Percentiles rank a stretch among this genome's conserved stretches.
Conservation (phyloP, 2,113 vertebrate species). For the Psammodynastes pulverulentus region DNA sequence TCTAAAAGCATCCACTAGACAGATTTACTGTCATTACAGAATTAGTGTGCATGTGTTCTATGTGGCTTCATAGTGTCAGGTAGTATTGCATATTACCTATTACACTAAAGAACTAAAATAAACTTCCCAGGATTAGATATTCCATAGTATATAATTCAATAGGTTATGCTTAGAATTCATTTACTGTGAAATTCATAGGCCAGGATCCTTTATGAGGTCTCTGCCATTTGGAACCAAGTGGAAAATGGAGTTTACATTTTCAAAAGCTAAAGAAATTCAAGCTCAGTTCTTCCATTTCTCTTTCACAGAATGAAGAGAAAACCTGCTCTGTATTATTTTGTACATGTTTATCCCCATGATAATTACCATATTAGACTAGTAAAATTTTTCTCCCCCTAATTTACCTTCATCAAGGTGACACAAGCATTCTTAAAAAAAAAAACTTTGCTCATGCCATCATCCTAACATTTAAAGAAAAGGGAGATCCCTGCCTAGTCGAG, state of each 20-base stretch:
- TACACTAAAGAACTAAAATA: slow-evolving; percentile 28
- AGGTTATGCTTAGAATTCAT: background rate
- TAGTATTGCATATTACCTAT: slow-evolving; percentile 34
- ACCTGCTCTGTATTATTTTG: background rate
- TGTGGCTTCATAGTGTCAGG: slow-evolving; percentile 20
- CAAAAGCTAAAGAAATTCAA: slow-evolving; percentile 46
- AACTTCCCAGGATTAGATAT: slow-evolving; percentile 3
- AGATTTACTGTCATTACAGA: background rate
- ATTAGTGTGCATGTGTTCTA: background rate
- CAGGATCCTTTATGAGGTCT: background rate
- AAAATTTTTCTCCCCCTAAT: background rate
- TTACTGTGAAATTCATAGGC: background rate
- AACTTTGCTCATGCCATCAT: background rate
- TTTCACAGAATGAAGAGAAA: background rate
- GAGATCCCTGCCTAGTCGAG: too few species aligned
- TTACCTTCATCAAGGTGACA: background rate
- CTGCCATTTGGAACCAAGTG: slow-evolving; percentile 36
- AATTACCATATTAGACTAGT: background rate
- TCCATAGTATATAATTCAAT: background rate
- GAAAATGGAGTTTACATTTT: slow-evolving; percentile 46
- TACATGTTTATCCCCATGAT: too few species aligned
- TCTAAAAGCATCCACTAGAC: background rate
- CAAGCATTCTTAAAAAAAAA: background rate
- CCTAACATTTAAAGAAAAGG: background rate
- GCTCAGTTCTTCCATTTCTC: slow-evolving; percentile 20